Conservation (phyloP, 2,113 vertebrate genomes). For the Actenoides lindsayi region DNA sequence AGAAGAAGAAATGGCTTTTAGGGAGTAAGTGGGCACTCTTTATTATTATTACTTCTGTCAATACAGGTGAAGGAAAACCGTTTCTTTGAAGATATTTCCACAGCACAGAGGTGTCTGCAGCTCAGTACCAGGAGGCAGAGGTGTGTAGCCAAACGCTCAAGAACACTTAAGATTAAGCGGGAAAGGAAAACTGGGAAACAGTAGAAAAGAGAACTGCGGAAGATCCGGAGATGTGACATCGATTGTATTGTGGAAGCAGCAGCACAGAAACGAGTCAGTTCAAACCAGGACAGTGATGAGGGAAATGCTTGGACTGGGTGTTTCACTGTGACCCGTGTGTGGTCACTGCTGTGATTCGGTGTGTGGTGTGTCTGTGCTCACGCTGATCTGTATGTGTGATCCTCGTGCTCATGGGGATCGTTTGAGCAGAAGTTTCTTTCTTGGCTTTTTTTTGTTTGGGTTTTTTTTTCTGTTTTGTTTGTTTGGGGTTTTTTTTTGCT, state of each 20-base stretch:
- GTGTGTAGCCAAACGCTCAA: background rate
- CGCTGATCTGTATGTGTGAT: accelerated
- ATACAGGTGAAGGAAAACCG: background rate
- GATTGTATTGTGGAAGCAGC: background rate
- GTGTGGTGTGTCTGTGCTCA: background rate
- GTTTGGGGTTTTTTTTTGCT: too few relatives aligned
- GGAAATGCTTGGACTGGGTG: background rate
- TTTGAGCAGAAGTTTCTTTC: background rate
- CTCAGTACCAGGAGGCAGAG: background rate
- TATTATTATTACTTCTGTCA: background rate
- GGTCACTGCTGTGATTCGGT: too few relatives aligned
- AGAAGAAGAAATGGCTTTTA: background rate
- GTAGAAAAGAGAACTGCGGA: background rate
- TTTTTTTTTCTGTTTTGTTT: too few relatives aligned
- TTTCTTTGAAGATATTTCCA: background rate
- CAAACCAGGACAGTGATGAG: background rate
- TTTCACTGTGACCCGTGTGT: background rate
- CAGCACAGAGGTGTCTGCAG: background rate
- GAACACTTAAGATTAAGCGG: background rate
- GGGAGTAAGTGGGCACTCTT: background rate
- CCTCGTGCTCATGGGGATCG: accelerated
- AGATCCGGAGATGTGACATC: background rate
- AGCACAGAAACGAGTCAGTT: background rate
- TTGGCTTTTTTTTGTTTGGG: too few relatives aligned
- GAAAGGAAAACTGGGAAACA: background rate